These are phyloP conservation scores for Leptogaster cylindrica DNA, from an alignment of 2,888 invertebrate genomes.

Conservation along the genomic window DNA sequence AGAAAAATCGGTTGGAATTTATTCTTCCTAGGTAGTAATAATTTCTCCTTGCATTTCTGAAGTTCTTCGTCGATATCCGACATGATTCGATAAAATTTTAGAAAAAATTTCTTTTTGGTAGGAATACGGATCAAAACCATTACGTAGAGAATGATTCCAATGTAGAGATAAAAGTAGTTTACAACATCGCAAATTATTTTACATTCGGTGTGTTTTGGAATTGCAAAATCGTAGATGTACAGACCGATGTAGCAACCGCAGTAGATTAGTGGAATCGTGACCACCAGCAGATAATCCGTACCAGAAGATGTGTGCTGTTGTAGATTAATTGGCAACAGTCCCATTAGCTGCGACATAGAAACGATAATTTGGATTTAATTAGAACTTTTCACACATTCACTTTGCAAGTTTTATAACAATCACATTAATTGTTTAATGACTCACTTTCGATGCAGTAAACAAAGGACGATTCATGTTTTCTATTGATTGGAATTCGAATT, in stretches of 20 bases:
- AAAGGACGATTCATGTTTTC: too few relatives aligned
- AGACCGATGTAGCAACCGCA: neutral
- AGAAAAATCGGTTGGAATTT: slow-evolving; percentile 1
- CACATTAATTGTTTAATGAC: too few relatives aligned
- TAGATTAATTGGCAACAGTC: neutral
- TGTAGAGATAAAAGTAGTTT: neutral
- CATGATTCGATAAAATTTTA: slow-evolving; percentile 2
- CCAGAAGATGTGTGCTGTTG: neutral
- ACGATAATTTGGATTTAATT: neutral
- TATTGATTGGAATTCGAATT: too few relatives aligned
- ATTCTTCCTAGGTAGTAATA: neutral
- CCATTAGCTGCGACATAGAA: neutral
- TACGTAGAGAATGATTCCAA: neutral
- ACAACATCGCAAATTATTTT: neutral
- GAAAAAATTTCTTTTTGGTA: slow-evolving; percentile 1
- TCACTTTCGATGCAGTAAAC: too few relatives aligned
- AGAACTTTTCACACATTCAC: too few relatives aligned
- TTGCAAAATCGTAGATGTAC: neutral
- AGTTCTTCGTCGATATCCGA: slow-evolving; percentile 7
- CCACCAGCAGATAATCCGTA: neutral
- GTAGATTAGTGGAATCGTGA: neutral
- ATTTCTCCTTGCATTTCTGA: neutral
- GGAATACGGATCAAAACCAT: neutral
- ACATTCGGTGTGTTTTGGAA: neutral
- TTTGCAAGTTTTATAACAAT: too few relatives aligned